These are phyloP conservation scores for Elephas maximus DNA, from an alignment of 2,113 vertebrate species.

Conservation along the genomic window DNA sequence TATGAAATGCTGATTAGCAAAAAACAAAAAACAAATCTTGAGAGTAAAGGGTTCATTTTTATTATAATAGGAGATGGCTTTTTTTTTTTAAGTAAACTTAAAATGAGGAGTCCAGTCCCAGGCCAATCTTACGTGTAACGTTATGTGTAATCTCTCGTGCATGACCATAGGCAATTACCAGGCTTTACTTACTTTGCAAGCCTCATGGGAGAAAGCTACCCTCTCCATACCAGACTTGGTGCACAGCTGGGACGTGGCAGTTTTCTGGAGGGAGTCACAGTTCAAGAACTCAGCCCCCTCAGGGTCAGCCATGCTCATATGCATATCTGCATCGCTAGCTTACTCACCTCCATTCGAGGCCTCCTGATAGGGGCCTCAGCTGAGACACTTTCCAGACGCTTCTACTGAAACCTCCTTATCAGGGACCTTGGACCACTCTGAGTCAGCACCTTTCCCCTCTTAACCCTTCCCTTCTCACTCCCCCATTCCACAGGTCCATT, in stretches of 20 bases:
- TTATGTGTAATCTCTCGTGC: not conserved
- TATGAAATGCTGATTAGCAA: constrained; percentile 15
- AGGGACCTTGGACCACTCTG: not conserved
- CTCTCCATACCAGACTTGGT: not conserved
- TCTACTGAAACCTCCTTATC: not conserved
- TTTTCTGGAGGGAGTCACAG: not conserved
- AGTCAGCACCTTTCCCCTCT: not conserved
- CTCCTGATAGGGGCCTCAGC: not conserved
- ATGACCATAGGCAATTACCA: not conserved
- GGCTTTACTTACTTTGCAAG: not conserved
- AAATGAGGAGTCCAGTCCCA: not conserved
- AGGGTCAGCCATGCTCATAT: not conserved
- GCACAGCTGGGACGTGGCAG: too few species aligned
- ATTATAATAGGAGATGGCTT: not conserved
- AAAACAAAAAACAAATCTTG: constrained; percentile 30
- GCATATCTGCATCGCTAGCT: not conserved
- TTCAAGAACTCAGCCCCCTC: not conserved
- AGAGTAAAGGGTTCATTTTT: not conserved
- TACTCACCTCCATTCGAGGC: not conserved
- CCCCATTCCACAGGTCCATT: not conserved
- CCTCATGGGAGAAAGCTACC: not conserved
- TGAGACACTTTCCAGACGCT: not conserved
- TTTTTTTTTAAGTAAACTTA: not conserved
- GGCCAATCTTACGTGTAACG: not conserved
- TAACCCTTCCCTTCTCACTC: not conserved